Evolutionary conservation across 1,140 invertebrate species (phyloP).

Genomic region (Leptestheria dahalacensis): DNA sequence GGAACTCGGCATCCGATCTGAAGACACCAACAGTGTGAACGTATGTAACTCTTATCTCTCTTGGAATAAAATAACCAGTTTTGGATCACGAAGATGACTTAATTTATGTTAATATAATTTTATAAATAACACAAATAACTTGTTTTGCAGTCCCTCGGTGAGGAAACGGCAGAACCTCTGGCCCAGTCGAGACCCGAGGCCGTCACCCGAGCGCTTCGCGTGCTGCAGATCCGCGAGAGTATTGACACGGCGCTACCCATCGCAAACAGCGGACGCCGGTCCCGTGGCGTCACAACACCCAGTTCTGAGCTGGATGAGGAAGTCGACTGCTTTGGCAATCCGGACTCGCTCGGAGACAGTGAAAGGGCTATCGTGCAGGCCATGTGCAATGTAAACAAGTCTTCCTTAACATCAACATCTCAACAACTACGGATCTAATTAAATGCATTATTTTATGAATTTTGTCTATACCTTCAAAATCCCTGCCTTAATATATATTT

Average conservation of each 20-base stretch:
- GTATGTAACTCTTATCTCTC: no score
- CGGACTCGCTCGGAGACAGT: slow-evolving; percentile 56
- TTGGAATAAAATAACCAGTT: neutral
- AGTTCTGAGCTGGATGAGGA: slow-evolving; percentile 21
- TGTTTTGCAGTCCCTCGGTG: slow-evolving; percentile 18
- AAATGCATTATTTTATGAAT: no score
- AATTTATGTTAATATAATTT: neutral
- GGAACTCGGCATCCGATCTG: slow-evolving; percentile 26
- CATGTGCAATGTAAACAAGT: slow-evolving; percentile 92
- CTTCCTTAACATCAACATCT: no score
- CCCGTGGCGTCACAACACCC: slow-evolving; percentile 22
- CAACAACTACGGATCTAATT: no score
- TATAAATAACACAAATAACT: neutral
- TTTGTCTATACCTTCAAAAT: no score
- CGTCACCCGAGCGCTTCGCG: slow-evolving; percentile 75
- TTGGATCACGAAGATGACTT: neutral
- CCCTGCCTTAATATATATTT: slow-evolving; percentile 8
- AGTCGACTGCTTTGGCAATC: slow-evolving; percentile 15
- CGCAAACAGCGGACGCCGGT: slow-evolving; percentile 21
- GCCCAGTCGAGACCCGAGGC: slow-evolving; percentile 51
- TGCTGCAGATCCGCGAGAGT: slow-evolving; percentile 50
- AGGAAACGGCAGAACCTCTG: slow-evolving; percentile 18
- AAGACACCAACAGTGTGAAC: slow-evolving; percentile 7
- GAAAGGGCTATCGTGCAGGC: slow-evolving; percentile 85
- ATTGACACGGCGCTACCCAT: slow-evolving; percentile 13